phyloP scores from a whole-genome alignment of 2,888 invertebrate genomes.

The Tuta absoluta region DNA sequence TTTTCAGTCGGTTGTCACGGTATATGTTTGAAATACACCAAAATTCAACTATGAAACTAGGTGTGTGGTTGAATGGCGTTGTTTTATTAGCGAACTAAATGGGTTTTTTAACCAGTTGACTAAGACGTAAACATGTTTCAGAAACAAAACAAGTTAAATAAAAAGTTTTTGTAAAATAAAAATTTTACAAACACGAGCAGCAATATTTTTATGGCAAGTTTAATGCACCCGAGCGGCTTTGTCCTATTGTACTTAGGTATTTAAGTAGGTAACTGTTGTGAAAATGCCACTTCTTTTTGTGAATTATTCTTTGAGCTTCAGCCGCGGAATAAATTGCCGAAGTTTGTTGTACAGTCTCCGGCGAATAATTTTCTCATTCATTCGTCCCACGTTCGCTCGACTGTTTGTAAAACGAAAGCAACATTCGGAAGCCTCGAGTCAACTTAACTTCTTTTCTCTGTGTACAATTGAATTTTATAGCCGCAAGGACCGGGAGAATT shows the following conservation, averaged over 20 bases:
- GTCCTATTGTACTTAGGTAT: conserved; percentile 7
- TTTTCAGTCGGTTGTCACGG: no score
- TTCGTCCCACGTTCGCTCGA: conserved; percentile 5
- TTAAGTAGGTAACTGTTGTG: conserved; percentile 6
- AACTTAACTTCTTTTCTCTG: neutral
- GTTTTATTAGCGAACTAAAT: no score
- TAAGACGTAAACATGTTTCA: no score
- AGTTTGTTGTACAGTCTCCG: conserved; percentile 14
- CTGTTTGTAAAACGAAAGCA: conserved; percentile 6
- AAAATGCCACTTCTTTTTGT: neutral
- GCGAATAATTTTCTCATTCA: conserved; percentile 15
- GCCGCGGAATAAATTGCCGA: conserved; percentile 11
- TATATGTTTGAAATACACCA: no score
- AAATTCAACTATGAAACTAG: no score
- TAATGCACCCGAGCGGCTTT: conserved; percentile 17
- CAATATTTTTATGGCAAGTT: conserved; percentile 12
- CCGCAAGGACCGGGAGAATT: neutral
- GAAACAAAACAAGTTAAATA: neutral
- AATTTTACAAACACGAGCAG: neutral
- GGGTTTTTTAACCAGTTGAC: no score
- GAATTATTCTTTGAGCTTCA: conserved; percentile 8
- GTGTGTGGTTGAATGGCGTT: no score
- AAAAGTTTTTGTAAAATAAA: neutral
- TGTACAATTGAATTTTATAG: neutral
- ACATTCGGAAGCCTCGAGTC: conserved; percentile 1